Evolutionary conservation across 2,797 vertebrate species (phyloP).

Genomic region (Anniella stebbinsi): DNA sequence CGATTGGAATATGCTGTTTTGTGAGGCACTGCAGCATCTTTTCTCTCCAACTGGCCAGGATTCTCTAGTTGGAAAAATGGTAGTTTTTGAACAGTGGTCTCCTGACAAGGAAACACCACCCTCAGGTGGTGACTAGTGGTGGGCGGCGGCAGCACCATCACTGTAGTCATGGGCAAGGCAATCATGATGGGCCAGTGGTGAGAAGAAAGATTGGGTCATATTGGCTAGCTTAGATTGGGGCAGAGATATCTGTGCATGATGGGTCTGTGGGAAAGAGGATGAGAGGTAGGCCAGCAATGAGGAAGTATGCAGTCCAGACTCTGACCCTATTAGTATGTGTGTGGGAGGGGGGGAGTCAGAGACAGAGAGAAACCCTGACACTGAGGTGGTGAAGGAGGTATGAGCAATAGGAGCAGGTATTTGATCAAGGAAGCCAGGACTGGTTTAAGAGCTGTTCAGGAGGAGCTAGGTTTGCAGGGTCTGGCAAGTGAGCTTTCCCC

Average conservation of each 20-base stretch:
- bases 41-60: not conserved
- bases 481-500: no score
- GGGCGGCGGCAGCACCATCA: not conserved
- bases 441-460: no score
- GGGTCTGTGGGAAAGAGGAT: not conserved
- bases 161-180: not conserved
- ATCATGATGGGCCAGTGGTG: not conserved
- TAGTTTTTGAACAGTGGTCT: not conserved
- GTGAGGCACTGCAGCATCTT: not conserved
- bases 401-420: no score
- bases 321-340: not conserved
- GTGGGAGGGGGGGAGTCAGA: no score
- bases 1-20: not conserved
- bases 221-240: not conserved
- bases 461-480: no score
- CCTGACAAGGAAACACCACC: no score
- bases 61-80: not conserved
- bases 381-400: no score
- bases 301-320: not conserved
- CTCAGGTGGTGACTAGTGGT: not conserved
- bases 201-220: not conserved
- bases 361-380: no score
- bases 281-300: not conserved
- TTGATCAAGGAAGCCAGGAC: no score
- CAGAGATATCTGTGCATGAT: not conserved